Evolutionary conservation across 2,888 invertebrate species (phyloP), one percentile per base, ranked within the genome.

Genomic region (Euclidia mi): DNA sequence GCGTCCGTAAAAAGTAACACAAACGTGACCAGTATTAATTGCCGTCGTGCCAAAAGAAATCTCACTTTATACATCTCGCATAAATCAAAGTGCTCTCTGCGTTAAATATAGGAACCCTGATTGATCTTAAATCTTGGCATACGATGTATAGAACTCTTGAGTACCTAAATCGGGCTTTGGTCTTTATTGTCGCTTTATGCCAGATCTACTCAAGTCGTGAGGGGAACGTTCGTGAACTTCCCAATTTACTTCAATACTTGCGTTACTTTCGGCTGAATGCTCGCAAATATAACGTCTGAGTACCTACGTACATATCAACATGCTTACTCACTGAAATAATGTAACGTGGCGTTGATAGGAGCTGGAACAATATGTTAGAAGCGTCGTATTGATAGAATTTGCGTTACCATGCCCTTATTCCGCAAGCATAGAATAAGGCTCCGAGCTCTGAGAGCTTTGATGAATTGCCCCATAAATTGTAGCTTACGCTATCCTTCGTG

Each of bases 401-500:
- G 58, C 67, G 49, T 66, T 78, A 69, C 68, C 65, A 68, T 63
- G 60, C 62, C 73, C 71, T 63, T 76, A 71, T 70, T 76, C 68
- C 42, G 49, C 67, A 75, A 71, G 75, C 73, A 69, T 59, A 65
- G 77, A 74, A 79, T 76, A 77, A 66, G 71, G 76, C 71, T 71
- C 67, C 68, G 68, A 67, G 74, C 79, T 78, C 78, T 76, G 76
- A 76, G 71, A 79, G 76, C 75, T 68, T 79, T 85, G 85, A 87
- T 85, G 86, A 82, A 87, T 86, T 81, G 81, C 79, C 79, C 69
- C 80, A 84, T 87, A 87, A 85, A 85, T 83, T 79, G 75, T 80
- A 79, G 79, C 79, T 81, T 75, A 79, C 79, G 72, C 76, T 78
- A 72, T 84, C 83, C 77, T 75, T 74, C 78, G 75, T 69, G 70